Base-by-base conservation (phyloP, 2,113 vertebrate species). In the Delphinapterus leucas region DNA sequence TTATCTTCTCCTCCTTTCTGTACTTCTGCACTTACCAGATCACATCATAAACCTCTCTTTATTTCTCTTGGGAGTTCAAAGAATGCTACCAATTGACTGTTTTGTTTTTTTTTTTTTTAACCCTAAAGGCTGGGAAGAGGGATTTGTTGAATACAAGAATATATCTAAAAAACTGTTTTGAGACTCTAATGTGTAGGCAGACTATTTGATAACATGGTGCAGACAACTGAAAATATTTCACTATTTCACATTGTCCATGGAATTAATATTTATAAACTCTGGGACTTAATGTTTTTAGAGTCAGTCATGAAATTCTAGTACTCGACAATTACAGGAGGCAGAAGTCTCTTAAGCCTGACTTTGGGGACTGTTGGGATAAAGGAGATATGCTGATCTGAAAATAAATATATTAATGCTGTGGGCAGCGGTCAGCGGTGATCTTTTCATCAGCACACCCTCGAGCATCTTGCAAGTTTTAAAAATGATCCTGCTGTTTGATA, bases 401-500 rank as follows among this genome's bases (percentile, higher is more conserved):
- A 68, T 77, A 71, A 88, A 49, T 61, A 63, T 65, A 44, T 79
- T 25, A 49, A 83, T 26, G 44, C 47, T 84, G 88, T 93, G 95
- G 93, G 97, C 60, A 44, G 90, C 83, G 88, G 93, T 97, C 67
- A 41, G 89, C 83, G 88, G 94, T 97, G 97, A 98, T 81, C 93
- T 98, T 98, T 98, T 97, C 98, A 97, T 98, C 96, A 97, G 96
- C 97, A 97, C 98, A 98, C 96, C 88, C 97, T 98, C 91, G 97
- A 97, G 97, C 97, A 97, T 98, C 98, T 99, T 98, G 97, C 94
- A 98, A 97, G 97, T 97, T 98, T 96, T 91, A 97, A 98, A 98
- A 97, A 97, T 96, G 96, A 98, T 98, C 96, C 98, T 98, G 73
- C 98, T 98, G 82, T 98, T 98, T 96, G 97, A 96, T 98, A 97